Evolutionary conservation across 1,140 invertebrate genomes (phyloP).

Genomic region (Drosophila melanogaster): DNA sequence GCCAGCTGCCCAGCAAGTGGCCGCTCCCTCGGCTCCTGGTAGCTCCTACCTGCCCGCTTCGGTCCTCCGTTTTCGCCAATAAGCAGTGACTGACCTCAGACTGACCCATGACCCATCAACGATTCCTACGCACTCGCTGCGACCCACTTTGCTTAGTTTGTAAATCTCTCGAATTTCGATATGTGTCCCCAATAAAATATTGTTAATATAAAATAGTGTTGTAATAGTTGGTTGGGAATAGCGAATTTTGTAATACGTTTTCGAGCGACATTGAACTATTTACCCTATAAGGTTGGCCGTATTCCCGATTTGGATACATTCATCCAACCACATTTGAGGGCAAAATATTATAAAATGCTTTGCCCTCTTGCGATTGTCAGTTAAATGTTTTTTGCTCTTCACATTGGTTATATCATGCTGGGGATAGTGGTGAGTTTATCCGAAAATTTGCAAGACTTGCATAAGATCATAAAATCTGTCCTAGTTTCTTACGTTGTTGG

Average conservation of each 20-base stretch:
- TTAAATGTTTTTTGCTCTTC: constrained; percentile 48
- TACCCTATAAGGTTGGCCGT: constrained; percentile 50
- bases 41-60: constrained; percentile 62
- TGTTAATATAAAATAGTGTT: constrained; percentile 37
- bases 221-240: constrained; percentile 9
- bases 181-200: constrained; percentile 28
- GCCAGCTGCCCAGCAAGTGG: constrained; percentile 35
- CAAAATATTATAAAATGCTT: constrained; percentile 67
- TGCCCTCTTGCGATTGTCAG: neutral
- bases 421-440: constrained; percentile 55
- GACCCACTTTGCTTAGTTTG: constrained; percentile 46
- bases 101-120: constrained; percentile 37
- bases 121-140: constrained; percentile 63
- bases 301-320: constrained; percentile 38
- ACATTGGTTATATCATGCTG: constrained; percentile 58
- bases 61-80: constrained; percentile 58
- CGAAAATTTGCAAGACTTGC: neutral
- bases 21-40: constrained; percentile 38
- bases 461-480: constrained; percentile 1
- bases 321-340: constrained; percentile 1
- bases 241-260: constrained; percentile 37
- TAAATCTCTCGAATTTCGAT: constrained; percentile 46
- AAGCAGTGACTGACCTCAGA: constrained; percentile 32
- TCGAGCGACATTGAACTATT: constrained; percentile 60
- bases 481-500: constrained; percentile 50